A percentile compares a stretch with the other conserved stretches of the same genome.
Evolutionary conservation across 2,888 invertebrate genomes (phyloP).

Genomic region (Exocentrus adspersus): DNA sequence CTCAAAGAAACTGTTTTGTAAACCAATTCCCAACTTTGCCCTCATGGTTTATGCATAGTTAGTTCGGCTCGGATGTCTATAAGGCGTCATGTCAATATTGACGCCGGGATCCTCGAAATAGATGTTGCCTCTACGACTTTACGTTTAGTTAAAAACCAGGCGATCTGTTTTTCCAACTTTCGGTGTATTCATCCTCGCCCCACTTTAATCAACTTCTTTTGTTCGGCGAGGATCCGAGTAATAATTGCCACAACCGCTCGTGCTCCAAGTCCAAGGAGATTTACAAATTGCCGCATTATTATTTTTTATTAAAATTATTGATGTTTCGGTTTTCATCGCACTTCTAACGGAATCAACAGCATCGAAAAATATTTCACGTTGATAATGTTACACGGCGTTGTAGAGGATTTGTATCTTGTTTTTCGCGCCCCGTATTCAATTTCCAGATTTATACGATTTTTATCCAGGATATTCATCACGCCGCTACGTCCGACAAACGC

Average conservation of each 20-base stretch:
- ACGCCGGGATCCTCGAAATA: too few species aligned
- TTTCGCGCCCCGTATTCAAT: not conserved
- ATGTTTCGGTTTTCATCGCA: not conserved
- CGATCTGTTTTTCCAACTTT: too few species aligned
- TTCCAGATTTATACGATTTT: not conserved
- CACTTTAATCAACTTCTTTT: too few species aligned
- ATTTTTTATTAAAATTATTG: constrained; percentile 14
- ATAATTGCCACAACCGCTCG: not conserved
- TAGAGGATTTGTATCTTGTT: not conserved
- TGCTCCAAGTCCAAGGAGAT: not conserved
- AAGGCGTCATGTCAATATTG: too few species aligned
- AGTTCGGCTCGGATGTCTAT: not conserved
- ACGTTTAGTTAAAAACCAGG: too few species aligned
- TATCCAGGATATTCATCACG: not conserved
- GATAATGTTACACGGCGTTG: too few species aligned
- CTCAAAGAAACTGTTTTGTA: not conserved
- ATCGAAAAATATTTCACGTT: too few species aligned
- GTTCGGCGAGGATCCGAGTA: not conserved
- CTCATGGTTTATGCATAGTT: not conserved
- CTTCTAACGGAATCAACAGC: constrained; percentile 4
- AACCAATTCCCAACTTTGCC: not conserved
- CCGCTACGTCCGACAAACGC: not conserved
- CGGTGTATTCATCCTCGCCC: too few species aligned
- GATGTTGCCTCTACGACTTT: too few species aligned
- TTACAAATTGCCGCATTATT: constrained; percentile 12